Evolutionary conservation across 37 sponge, comb jelly and placozoan species (phyloP).

Genomic region (Oscarella lobularis): DNA sequence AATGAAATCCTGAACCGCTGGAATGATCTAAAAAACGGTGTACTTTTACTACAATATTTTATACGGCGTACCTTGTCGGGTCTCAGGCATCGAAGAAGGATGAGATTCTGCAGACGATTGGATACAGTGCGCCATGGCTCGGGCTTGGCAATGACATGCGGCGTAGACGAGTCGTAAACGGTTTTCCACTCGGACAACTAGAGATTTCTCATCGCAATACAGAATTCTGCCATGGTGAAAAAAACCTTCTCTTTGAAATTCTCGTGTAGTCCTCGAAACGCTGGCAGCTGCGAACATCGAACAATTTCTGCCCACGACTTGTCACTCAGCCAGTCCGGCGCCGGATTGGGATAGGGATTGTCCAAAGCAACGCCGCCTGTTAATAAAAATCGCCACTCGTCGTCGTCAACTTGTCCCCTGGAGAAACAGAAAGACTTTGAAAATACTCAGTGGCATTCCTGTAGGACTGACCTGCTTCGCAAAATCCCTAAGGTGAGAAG

Average conservation of each 20-base stretch:
- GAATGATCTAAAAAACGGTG: neutral
- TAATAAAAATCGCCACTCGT: constrained; percentile 18
- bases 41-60: neutral
- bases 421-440: neutral
- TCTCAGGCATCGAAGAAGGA: constrained; percentile 31
- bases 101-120: constrained; percentile 18
- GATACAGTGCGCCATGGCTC: constrained; percentile 15
- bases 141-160: constrained; percentile 15
- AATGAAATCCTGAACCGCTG: constrained; percentile 9
- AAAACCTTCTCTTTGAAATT: too few species aligned
- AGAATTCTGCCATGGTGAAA: too few species aligned
- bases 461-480: constrained; percentile 13
- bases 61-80: constrained; percentile 27
- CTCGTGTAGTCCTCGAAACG: too few species aligned
- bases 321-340: constrained; percentile 40
- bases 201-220: too few species aligned
- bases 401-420: neutral
- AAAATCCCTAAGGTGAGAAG: constrained; percentile 22
- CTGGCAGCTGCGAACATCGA: neutral
- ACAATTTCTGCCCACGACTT: constrained; percentile 32
- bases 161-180: constrained; percentile 14
- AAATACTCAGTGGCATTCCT: neutral
- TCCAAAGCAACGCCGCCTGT: constrained; percentile 25
- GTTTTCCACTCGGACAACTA: constrained; percentile 7
- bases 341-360: constrained; percentile 31